Percentiles rank a stretch among this genome's conserved stretches.
These are phyloP conservation scores for Solea solea DNA, from an alignment of 2,113 vertebrate species.

Conservation along the genomic window DNA sequence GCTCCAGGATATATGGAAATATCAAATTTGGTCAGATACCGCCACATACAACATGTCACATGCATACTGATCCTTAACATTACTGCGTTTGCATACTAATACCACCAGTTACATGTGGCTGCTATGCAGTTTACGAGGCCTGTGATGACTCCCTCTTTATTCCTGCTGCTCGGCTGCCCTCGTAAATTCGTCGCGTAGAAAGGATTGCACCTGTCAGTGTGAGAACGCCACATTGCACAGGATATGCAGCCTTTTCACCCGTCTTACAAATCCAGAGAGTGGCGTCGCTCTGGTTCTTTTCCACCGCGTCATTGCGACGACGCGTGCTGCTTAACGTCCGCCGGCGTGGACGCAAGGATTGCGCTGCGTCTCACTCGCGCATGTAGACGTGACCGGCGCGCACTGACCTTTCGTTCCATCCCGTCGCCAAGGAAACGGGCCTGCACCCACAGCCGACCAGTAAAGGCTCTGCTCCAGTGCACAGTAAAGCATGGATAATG, in stretches of 20 bases:
- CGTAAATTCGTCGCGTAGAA: conserved; percentile 16
- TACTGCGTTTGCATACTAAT: neutral
- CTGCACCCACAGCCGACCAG: conserved; percentile 22
- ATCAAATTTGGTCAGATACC: neutral
- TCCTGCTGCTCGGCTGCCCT: conserved; percentile 12
- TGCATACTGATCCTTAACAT: conserved; percentile 11
- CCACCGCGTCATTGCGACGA: conserved; percentile 26
- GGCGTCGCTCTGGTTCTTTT: conserved; percentile 14
- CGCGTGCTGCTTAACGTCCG: conserved; percentile 13
- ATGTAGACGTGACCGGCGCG: neutral
- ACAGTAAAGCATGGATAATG: conserved; percentile 38
- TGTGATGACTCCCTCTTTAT: conserved; percentile 6
- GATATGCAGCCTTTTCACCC: neutral
- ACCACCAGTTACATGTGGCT: neutral
- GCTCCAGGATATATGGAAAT: neutral
- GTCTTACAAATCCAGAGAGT: conserved; percentile 5
- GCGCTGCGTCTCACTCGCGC: conserved; percentile 11
- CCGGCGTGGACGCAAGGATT: conserved; percentile 12
- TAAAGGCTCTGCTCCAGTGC: conserved; percentile 15
- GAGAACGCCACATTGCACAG: conserved; percentile 21
- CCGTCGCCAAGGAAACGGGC: conserved; percentile 77
- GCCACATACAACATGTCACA: no score
- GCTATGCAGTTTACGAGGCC: neutral
- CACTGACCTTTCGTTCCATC: conserved; percentile 69
- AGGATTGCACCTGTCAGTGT: conserved; percentile 36